Percentiles rank a stretch among this genome's conserved stretches.
These are phyloP conservation scores for Seriola quinqueradiata DNA, from an alignment of 2,113 vertebrate genomes.

Conservation along the genomic window DNA sequence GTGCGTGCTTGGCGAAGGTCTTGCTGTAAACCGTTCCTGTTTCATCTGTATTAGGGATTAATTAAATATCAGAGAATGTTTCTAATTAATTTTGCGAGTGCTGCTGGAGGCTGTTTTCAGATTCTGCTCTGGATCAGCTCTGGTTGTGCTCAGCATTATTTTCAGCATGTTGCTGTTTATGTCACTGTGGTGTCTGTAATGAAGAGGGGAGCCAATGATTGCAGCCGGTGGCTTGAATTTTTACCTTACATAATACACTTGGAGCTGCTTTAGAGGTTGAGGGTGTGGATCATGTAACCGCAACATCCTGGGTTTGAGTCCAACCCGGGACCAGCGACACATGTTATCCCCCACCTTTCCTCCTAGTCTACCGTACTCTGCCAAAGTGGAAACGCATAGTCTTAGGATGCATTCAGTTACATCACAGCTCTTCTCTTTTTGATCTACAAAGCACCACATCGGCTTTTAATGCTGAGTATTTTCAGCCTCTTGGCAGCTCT, in stretches of 20 bases:
- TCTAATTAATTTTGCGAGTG: conserved; percentile 55
- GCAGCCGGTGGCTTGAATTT: conserved; percentile 2
- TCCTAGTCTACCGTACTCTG: not conserved
- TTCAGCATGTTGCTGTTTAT: conserved; percentile 11
- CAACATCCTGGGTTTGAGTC: conserved; percentile 12
- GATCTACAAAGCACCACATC: not conserved
- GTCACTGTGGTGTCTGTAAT: not conserved
- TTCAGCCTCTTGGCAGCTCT: conserved; percentile 39
- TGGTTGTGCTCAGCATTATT: not conserved
- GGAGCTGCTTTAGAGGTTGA: not conserved
- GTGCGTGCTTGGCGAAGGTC: conserved; percentile 5
- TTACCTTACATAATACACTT: not conserved
- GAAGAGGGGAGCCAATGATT: not conserved
- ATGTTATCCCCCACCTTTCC: not conserved
- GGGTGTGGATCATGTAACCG: conserved; percentile 4
- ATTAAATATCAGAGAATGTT: conserved; percentile 48
- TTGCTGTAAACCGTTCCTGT: conserved; percentile 15
- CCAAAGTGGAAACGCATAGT: not conserved
- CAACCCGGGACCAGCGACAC: not conserved
- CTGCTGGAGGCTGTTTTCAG: conserved; percentile 33
- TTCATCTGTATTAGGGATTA: conserved; percentile 48
- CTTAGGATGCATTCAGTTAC: not conserved
- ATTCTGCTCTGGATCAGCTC: not conserved
- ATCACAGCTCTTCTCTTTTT: not conserved
- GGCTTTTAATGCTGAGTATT: conserved; percentile 6